phyloP scores from a whole-genome alignment of 1,140 invertebrate species.

The Brachionus calyciflorus region DNA sequence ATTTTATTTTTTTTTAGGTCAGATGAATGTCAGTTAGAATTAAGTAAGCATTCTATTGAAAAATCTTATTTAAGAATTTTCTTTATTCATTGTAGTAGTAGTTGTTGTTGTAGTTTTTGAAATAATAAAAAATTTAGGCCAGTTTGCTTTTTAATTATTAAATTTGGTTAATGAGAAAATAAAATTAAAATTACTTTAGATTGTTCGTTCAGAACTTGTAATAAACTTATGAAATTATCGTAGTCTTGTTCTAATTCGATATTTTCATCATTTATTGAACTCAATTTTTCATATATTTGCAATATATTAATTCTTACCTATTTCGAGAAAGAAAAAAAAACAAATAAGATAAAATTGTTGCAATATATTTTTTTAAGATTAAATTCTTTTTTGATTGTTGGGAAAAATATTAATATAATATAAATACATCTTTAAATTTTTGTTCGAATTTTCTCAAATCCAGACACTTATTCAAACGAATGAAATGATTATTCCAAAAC shows the following conservation, averaged over 20 bases:
- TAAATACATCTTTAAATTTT: constrained; percentile 69
- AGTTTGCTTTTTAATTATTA: background rate
- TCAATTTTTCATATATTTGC: constrained; percentile 32
- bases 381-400: background rate
- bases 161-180: background rate
- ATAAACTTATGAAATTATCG: constrained; percentile 27
- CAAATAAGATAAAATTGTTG: background rate
- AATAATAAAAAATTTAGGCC: no score
- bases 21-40: constrained; percentile 23
- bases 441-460: constrained; percentile 83
- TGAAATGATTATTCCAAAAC: constrained; percentile 85
- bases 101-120: no score
- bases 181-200: constrained; percentile 27
- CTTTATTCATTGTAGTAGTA: background rate
- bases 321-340: background rate
- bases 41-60: constrained; percentile 1
- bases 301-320: constrained; percentile 36
- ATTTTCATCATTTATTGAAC: constrained; percentile 21
- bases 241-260: constrained; percentile 28
- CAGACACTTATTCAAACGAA: constrained; percentile 79
- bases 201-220: constrained; percentile 39
- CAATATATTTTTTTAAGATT: background rate
- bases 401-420: background rate
- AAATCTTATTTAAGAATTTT: constrained; percentile 18
- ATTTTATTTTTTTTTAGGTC: background rate